Evolutionary conservation across 2,888 invertebrate species (phyloP), one percentile per base, ranked within the genome.

Genomic region (Apodemia duryi): DNA sequence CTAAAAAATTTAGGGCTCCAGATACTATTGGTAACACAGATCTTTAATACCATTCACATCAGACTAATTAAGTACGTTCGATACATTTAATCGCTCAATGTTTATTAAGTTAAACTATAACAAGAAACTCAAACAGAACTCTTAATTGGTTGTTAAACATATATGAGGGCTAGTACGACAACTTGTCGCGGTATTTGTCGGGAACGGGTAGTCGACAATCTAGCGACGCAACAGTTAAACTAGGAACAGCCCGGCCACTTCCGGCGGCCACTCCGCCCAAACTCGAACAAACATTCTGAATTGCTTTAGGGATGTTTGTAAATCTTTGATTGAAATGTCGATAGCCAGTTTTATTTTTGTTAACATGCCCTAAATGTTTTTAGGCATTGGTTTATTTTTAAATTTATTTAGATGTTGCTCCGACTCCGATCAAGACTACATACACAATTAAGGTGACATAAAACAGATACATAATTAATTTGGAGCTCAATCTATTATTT

Each of bases 241-340:
- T 84, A 80, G 81, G 60, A 60, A 35, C 80, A 82, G 83, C 86
- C 83, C 86, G 83, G 85, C 86, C 86, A 84, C 86, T 86, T 88
- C 90, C 88, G 85, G 78, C 80, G 77, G 81, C 81, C 76, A 79
- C 76, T 78, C 82, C 82, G 83, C 83, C 85, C 84, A 84, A 88
- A 89, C 87, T 89, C 83, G 78, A 79, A 80, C 88, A 89, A 89
- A 90, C 88, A 87, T 84, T 78, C 76, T 82, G 86, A 85, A 88
- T 88, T 88, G 83, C 81, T 75, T 68, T 85, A 89, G 88, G 85
- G 68, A 68, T 70, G 67, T 68, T 66, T 65, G 52, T 54, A 62
- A 62, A 32, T 28, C 43, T 11, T 4, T 32, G 51, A 51, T 28
- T 63, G 9, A 21, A 21, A 62, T 29, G 28, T 62, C 62, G 62